These are phyloP conservation scores for Micromesistius poutassou DNA, from an alignment of 2,797 vertebrate species.

Conservation along the genomic window DNA sequence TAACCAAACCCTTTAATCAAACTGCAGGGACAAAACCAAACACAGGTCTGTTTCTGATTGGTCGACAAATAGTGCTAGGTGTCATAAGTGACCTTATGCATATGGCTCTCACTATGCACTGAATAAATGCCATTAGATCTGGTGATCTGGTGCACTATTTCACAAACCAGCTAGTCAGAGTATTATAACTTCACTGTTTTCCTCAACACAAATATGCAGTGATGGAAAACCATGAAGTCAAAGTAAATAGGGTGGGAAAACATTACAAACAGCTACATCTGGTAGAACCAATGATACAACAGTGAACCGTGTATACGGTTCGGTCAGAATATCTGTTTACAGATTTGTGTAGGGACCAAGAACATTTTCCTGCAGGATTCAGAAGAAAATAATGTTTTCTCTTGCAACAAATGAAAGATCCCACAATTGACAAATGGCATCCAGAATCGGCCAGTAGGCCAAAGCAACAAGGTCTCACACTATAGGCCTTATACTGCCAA, in stretches of 20 bases:
- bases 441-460: not conserved
- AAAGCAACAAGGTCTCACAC: not conserved
- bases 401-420: not conserved
- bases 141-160: not conserved
- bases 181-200: not conserved
- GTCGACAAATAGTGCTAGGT: not conserved
- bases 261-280: not conserved
- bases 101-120: not conserved
- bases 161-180: not conserved
- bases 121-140: not conserved
- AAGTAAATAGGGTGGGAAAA: not conserved
- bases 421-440: not conserved
- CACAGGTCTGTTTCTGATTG: not conserved
- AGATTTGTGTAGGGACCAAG: not conserved
- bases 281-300: not conserved
- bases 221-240: not conserved
- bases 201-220: not conserved
- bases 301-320: too few species aligned
- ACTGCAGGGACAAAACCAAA: not conserved
- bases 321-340: not conserved
- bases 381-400: not conserved
- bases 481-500: not conserved
- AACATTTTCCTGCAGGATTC: not conserved
- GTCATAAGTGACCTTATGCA: not conserved
- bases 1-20: too few species aligned